Evolutionary conservation across 2,797 vertebrate genomes (phyloP).

Genomic region (Ciconia nigra): DNA sequence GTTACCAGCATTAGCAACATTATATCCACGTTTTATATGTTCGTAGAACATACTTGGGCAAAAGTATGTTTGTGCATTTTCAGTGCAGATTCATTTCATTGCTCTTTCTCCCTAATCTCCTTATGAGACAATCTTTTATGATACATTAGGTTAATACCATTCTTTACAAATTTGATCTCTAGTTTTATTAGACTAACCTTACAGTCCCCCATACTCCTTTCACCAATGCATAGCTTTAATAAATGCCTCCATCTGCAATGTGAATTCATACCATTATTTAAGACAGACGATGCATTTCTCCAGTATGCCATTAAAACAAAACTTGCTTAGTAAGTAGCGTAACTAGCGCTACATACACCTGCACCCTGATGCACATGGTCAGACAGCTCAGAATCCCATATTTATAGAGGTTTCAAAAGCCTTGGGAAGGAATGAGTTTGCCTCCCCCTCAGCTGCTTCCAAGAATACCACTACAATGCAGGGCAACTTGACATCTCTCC

Average conservation of each 20-base stretch:
- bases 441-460: not conserved
- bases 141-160: not conserved
- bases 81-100: not conserved
- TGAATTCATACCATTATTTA: not conserved
- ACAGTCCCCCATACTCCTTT: not conserved
- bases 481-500: not conserved
- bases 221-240: not conserved
- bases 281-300: not conserved
- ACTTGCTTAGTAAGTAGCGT: fast-evolving
- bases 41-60: not conserved
- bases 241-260: not conserved
- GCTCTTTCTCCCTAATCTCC: not conserved
- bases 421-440: not conserved
- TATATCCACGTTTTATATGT: not conserved
- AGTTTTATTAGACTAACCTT: not conserved
- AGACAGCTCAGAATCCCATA: not conserved
- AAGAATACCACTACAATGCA: not conserved
- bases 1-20: not conserved
- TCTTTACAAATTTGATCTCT: not conserved
- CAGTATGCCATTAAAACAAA: not conserved
- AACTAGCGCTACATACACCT: not conserved
- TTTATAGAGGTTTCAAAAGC: not conserved
- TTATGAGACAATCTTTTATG: not conserved
- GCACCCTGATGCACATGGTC: not conserved
- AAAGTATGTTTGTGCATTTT: not conserved